Evolutionary conservation across 2,113 vertebrate genomes (phyloP).

Genomic region (Eulemur rufifrons): DNA sequence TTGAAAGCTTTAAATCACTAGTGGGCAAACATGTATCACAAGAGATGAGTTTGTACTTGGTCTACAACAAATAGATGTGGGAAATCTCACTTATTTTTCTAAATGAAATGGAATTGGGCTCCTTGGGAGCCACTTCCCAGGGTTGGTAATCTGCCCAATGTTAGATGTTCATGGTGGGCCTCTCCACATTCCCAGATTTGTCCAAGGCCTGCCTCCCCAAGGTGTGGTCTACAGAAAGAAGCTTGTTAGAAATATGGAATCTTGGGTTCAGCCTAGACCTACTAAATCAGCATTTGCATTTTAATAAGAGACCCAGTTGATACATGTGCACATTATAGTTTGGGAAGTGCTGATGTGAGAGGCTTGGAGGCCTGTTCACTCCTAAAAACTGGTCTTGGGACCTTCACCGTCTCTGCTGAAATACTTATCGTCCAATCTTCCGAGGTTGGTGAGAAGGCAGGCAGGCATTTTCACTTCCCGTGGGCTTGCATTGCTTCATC

Average conservation of each 20-base stretch:
- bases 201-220: not conserved
- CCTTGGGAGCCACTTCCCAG: not conserved
- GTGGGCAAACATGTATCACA: slow-evolving; percentile 11
- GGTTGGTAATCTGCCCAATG: slow-evolving; percentile 10
- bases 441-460: not conserved
- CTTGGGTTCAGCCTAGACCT: not conserved
- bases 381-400: not conserved
- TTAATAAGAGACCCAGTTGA: not conserved
- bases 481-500: not conserved
- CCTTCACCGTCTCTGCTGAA: not conserved
- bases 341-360: not conserved
- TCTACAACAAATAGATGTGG: not conserved
- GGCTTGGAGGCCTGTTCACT: not conserved
- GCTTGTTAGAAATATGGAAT: not conserved
- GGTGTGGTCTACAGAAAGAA: not conserved
- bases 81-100: slow-evolving; percentile 55
- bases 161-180: not conserved
- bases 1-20: slow-evolving; percentile 31
- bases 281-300: not conserved
- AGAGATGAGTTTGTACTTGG: slow-evolving; percentile 26
- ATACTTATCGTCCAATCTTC: not conserved
- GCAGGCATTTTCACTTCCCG: not conserved
- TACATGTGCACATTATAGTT: not conserved
- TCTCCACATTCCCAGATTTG: not conserved
- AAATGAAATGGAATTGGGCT: slow-evolving; percentile 37